These are phyloP conservation scores for Cynaeus angustus DNA, from an alignment of 2,888 invertebrate genomes.

Conservation along the genomic window DNA sequence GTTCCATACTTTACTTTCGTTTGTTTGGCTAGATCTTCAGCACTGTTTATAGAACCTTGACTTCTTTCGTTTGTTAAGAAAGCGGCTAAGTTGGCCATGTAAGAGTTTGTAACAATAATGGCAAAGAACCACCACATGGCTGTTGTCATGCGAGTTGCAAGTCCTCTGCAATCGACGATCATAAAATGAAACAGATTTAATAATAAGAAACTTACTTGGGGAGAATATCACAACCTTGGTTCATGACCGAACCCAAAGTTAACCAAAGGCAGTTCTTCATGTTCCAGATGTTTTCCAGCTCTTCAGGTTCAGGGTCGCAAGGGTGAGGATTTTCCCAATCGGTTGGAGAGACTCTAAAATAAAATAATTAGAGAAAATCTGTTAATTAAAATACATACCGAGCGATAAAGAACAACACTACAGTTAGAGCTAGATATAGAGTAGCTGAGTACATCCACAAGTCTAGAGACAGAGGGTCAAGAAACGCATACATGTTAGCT, in stretches of 20 bases:
- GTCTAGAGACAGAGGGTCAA: constrained; percentile 87
- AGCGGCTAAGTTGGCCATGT: constrained; percentile 94
- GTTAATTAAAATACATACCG: constrained; percentile 67
- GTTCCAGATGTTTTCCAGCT: constrained; percentile 91
- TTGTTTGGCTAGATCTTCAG: constrained; percentile 92
- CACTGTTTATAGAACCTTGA: constrained; percentile 85
- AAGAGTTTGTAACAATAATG: constrained; percentile 91
- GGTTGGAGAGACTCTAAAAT: constrained; percentile 81
- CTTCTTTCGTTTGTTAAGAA: constrained; percentile 82
- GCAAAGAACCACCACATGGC: constrained; percentile 93
- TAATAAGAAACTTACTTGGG: constrained; percentile 90
- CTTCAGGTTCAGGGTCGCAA: constrained; percentile 87
- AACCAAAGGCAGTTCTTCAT: constrained; percentile 93
- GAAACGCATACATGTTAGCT: constrained; percentile 89
- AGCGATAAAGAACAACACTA: constrained; percentile 85
- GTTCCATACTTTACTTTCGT: constrained; percentile 96
- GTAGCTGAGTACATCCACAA: constrained; percentile 92
- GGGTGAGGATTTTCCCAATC: constrained; percentile 96
- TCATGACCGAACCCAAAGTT: constrained; percentile 91
- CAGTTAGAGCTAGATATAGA: constrained; percentile 86
- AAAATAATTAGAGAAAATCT: not conserved
- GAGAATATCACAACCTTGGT: constrained; percentile 92
- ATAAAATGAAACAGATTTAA: too few relatives aligned
- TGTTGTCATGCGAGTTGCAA: constrained; percentile 89
- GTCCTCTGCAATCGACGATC: constrained; percentile 76